Conservation (phyloP, 2,113 vertebrate genomes). For the Callipepla squamata region DNA sequence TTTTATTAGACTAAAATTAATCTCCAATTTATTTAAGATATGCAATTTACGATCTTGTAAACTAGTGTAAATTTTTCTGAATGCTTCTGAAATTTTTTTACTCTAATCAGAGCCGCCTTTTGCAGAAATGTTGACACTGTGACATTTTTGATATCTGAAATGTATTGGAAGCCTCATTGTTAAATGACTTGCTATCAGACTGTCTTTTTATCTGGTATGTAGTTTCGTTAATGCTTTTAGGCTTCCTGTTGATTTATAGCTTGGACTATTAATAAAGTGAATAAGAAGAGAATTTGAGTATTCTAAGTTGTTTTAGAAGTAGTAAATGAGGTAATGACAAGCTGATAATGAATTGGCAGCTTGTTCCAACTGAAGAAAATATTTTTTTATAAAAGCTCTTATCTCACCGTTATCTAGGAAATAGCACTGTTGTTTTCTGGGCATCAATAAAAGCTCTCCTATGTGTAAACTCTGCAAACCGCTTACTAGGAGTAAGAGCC, state of each 20-base stretch:
- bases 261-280: neutral
- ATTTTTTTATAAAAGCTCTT: neutral
- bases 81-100: neutral
- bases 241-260: neutral
- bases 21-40: neutral
- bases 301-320: conserved; percentile 7
- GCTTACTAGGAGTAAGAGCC: neutral
- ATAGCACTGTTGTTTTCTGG: neutral
- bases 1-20: neutral
- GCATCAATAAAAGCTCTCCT: neutral
- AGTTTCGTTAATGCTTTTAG: neutral
- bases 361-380: neutral
- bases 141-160: neutral
- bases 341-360: neutral
- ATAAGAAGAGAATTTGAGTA: conserved; percentile 10
- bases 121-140: neutral
- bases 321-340: neutral
- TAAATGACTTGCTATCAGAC: neutral
- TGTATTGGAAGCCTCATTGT: neutral
- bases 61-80: neutral
- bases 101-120: neutral
- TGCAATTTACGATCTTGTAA: neutral
- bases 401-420: conserved; percentile 11
- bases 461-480: neutral
- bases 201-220: neutral